phyloP scores from a whole-genome alignment of 2,113 vertebrate genomes.

The Oenanthe melanoleuca region DNA sequence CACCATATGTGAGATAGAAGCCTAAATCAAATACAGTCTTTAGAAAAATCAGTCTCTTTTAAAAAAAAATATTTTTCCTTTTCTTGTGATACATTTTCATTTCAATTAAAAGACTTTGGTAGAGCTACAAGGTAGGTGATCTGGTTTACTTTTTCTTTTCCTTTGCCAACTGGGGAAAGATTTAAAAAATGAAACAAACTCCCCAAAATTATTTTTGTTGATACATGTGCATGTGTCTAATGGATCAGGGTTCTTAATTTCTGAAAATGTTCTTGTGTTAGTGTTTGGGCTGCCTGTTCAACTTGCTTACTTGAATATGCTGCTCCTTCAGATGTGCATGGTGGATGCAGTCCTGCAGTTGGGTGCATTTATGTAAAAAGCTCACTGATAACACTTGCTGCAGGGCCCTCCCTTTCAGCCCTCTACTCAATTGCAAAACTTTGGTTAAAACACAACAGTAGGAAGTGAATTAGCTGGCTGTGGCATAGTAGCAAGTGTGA shows the following conservation, averaged over 20 bases:
- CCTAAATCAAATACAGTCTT: not conserved
- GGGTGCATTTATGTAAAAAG: not conserved
- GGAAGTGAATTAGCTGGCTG: not conserved
- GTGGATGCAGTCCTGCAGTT: not conserved
- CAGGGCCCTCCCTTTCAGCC: not conserved
- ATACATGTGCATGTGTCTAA: not conserved
- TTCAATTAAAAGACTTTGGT: not conserved
- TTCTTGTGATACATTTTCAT: conserved; percentile 2
- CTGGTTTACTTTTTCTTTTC: not conserved
- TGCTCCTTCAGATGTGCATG: not conserved
- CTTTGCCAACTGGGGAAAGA: not conserved
- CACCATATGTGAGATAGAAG: not conserved
- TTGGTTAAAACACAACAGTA: not conserved
- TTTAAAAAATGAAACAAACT: not conserved
- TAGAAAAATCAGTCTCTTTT: not conserved
- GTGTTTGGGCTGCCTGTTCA: not conserved
- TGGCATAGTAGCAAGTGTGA: not conserved
- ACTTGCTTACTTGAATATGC: not conserved
- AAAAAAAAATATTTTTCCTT: not conserved
- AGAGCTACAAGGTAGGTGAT: not conserved
- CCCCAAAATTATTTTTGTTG: not conserved
- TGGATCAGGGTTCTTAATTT: not conserved
- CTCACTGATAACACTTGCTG: not conserved
- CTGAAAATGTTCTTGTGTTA: not conserved
- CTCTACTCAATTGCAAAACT: not conserved